A percentile compares a stretch with the other conserved stretches of the same genome.
Evolutionary conservation across 2,888 invertebrate genomes (phyloP).

Genomic region (Xylocampa areola): DNA sequence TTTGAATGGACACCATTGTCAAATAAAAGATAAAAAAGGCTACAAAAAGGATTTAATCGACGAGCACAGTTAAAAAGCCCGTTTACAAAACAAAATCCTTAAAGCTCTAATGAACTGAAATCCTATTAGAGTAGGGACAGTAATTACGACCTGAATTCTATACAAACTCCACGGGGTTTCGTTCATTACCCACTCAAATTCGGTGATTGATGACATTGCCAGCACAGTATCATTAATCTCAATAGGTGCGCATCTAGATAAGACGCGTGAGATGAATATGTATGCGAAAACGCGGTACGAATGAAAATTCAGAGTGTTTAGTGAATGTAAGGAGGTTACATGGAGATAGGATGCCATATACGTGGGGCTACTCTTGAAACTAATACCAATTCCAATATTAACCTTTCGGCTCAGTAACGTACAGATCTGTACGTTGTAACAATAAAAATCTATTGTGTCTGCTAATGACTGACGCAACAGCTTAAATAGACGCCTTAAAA

Average conservation of each 20-base stretch:
- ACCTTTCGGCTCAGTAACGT: no score
- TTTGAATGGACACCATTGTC: no score
- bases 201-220: constrained; percentile 45
- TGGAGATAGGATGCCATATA: no score
- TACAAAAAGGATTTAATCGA: background rate
- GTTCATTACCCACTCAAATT: constrained; percentile 43
- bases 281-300: background rate
- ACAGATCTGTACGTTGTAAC: no score
- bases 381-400: no score
- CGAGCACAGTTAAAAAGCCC: background rate
- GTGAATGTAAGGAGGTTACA: no score
- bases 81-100: background rate
- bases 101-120: constrained; percentile 17
- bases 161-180: constrained; percentile 9
- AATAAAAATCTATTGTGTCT: no score
- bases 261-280: constrained; percentile 23
- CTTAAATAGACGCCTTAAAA: no score
- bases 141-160: constrained; percentile 16
- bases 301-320: constrained; percentile 5
- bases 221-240: constrained; percentile 42
- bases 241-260: constrained; percentile 23
- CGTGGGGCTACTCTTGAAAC: no score
- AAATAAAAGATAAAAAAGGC: no score
- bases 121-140: constrained; percentile 20
- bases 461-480: no score